Evolutionary conservation across 2,113 vertebrate species (phyloP), one percentile per base, ranked within the genome.

Genomic region (Morphnarchus princeps): DNA sequence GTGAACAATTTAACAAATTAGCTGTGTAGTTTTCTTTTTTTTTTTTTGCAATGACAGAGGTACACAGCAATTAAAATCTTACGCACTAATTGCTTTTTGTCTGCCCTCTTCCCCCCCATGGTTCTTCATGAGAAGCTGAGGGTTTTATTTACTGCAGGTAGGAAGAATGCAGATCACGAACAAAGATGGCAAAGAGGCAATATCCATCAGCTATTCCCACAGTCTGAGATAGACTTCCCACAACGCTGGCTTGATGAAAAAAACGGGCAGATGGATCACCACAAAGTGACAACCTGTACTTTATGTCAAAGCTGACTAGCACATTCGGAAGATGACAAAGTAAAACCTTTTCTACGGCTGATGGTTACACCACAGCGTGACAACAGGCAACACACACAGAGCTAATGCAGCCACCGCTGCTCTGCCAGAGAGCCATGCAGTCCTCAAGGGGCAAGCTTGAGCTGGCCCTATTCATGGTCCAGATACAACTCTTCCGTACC

Each of bases 321-420:
- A 13, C 10, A 6, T 5, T 14, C 13, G 57, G 61, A 91, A 85
- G 42, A 61, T 1, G 6, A 63, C 13, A 9, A 54, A 79, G 42
- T 6, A 16, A 36, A 80, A 38, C 7, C 12, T 55, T 21, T 71
- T 4, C 87, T 49, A 13, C 2, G 8, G 85, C 70, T 50, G 31
- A 25, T 4, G 21, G 22, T 17, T 1, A 38, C 28, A 32, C 13
- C 15, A 4, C 2, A 5, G 70, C 1, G 6, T 17, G 49, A 63
- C 0, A 4, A 11, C 28, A 7, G 0, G 70, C 59, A 34, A 32
- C 25, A 3, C 2, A 12, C 57, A 8, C 11, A 15, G 55, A 66
- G 50, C 49, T 24, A 10, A 36, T 5, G 3, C 47, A 5, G 40
- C 20, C 5, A 9, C 61, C 4, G 26, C 49, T 6, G 85, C 70